Evolutionary conservation across 2,113 vertebrate genomes (phyloP), one percentile per base, ranked within the genome.

Genomic region (Catharus bicknelli): DNA sequence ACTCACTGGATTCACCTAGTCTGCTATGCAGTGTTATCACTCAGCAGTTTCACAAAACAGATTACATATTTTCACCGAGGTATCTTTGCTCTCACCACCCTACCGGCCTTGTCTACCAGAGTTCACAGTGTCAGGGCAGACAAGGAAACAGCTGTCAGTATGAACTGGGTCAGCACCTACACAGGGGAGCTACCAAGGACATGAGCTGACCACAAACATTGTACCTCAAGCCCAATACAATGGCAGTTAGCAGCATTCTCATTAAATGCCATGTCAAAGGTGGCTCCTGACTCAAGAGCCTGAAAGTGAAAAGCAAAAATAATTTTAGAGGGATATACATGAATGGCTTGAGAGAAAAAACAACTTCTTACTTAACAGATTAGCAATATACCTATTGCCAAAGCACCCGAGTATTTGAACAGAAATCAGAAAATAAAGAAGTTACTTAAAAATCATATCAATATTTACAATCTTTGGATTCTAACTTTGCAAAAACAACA

Each of bases 131-230:
- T 57, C 53, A 78, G 51, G 51, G 27, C 13, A 92, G 40, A 53
- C 36, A 43, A 45, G 47, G 17, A 79, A 80, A 43, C 14, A 63
- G 48, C 77, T 75, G 23, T 21, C 50, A 54, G 25, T 13, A 15
- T 22, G 75, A 91, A 51, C n/a, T 40, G 57, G 69, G 69, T 43
- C 66, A 76, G 61, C 82, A 62, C 8, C 45, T 53, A 21, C 7
- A 38, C 25, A 82, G 26, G 2, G 45, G 40, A 92, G 27, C 42
- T n/a, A 40, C 61, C 40, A 19, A 84, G 27, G 63, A 51, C 61
- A 32, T 0, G 19, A 94, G 23, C 55, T 1, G 1, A 51, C 48
- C 30, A 18, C 0, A 0, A 43, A 30, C 27, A 3, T 16, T 38
- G 47, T 38, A 91, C 36, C 25, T 61, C 48, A 57, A 22, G 32